phyloP scores from a whole-genome alignment of 1,140 invertebrate species.

The Ladona fulva region DNA sequence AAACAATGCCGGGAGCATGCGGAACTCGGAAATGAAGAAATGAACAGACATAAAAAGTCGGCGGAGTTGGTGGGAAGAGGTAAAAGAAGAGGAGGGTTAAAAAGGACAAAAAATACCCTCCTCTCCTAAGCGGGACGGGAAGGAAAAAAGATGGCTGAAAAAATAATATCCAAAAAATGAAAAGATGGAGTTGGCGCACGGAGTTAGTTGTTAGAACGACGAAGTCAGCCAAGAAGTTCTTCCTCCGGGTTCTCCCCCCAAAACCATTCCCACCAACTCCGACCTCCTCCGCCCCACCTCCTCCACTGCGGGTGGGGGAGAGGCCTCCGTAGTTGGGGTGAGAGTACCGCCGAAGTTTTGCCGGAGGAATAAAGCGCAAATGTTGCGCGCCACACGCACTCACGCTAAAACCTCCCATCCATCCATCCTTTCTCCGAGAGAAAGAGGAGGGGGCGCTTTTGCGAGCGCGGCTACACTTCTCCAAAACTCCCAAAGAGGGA shows the following conservation, averaged over 20 bases:
- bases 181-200: not conserved
- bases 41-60: not conserved
- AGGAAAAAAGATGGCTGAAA: not conserved
- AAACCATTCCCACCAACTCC: conserved; percentile 7
- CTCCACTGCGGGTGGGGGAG: conserved; percentile 36
- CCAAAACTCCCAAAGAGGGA: not conserved
- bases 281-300: conserved; percentile 26
- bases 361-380: not conserved
- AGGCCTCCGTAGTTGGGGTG: not conserved
- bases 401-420: conserved; percentile 26
- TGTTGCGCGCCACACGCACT: conserved; percentile 21
- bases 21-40: conserved; percentile 3
- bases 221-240: conserved; percentile 8
- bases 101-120: not conserved
- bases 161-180: not conserved
- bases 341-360: conserved; percentile 23
- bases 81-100: not conserved
- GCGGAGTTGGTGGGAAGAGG: not conserved
- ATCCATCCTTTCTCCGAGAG: conserved; percentile 18
- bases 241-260: not conserved
- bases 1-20: not conserved
- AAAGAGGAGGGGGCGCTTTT: not conserved
- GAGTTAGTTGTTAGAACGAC: conserved; percentile 9
- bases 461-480: not conserved
- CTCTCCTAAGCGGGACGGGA: not conserved